Base-by-base conservation (phyloP, 35 echinoderm and acorn worm genomes). In the Stichopus chloronotus region DNA sequence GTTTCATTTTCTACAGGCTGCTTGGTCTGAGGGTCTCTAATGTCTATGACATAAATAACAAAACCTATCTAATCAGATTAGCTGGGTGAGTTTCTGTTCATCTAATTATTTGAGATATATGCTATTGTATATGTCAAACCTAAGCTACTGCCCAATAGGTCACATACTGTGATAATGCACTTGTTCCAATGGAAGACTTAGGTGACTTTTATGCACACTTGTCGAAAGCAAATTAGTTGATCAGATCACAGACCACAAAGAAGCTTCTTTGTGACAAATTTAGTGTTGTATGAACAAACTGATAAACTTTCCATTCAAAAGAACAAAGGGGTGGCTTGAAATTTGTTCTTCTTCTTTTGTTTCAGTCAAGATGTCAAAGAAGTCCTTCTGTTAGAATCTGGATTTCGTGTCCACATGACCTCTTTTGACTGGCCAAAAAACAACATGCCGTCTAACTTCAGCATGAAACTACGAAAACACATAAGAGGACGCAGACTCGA, bases 361-460 rank as follows among this genome's bases (percentile, higher is more conserved):
- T 89, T 71, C 78, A 96, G 95, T 55, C 83, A 88, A 59, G 95
- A 99, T 92, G 65, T 94, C 60, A 99, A 99, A 92, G 97, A 96
- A 21, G 91, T 95, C 60, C 79, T 96, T 9, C 90, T 99, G 17
- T 90, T 98, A 56, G 97, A 99, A 74, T 99, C 97, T 61, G 97
- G 95, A 12, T 94, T 79, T 71, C 87, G 94, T 17, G 85, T 99
- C 52, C 95, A 99, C 87, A 95, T 86, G 68, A 99, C 97, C 13
- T 86, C 93, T 6, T 99, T 95, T 93, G 97, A 99, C 55, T 99
- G 97, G 97, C 97, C 97, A 52, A 99, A 99, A 94, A 93, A 91
- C 71, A 78, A 87, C 56, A 99, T 99, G 97, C 97, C 97, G 10
- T 99, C 97, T 21, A 94, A 92, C 83, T 99, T 99, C 83, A 93